These are phyloP conservation scores for Lepas anatifera DNA, from an alignment of 2,888 invertebrate species.

Conservation along the genomic window DNA sequence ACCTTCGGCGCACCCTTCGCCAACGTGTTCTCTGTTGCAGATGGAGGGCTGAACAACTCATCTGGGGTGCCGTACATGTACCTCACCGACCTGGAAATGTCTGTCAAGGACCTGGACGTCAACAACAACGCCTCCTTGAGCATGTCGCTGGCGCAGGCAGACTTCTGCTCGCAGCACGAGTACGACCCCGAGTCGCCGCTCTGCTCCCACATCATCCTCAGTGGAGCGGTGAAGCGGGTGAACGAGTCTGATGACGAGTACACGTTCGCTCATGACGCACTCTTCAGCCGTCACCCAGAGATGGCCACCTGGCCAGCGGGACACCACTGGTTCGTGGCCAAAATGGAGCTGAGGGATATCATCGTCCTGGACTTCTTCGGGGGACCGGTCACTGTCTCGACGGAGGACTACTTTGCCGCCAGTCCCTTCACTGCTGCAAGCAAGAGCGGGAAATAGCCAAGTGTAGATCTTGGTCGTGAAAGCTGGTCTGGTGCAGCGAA, in stretches of 20 bases:
- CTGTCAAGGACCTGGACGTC: constrained; percentile 53
- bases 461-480: no score
- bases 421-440: constrained; percentile 36
- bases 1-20: constrained; percentile 53
- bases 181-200: constrained; percentile 64
- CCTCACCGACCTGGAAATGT: constrained; percentile 56
- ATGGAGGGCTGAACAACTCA: constrained; percentile 52
- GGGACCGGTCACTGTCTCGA: constrained; percentile 51
- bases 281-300: constrained; percentile 56
- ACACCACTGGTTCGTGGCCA: constrained; percentile 56
- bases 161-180: constrained; percentile 47
- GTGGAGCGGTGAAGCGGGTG: constrained; percentile 53
- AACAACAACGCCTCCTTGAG: constrained; percentile 42
- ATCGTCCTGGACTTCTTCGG: constrained; percentile 69
- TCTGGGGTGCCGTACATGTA: constrained; percentile 62
- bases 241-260: constrained; percentile 44
- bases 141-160: constrained; percentile 52
- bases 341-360: constrained; percentile 57
- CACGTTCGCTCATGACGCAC: constrained; percentile 45
- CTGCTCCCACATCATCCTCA: constrained; percentile 57
- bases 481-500: no score
- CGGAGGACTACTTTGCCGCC: constrained; percentile 49
- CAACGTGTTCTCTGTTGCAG: constrained; percentile 55
- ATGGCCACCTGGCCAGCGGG: constrained; percentile 52
- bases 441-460: no score